phyloP scores from a whole-genome alignment of 2,888 invertebrate genomes.

The Drosophila longiperda region DNA sequence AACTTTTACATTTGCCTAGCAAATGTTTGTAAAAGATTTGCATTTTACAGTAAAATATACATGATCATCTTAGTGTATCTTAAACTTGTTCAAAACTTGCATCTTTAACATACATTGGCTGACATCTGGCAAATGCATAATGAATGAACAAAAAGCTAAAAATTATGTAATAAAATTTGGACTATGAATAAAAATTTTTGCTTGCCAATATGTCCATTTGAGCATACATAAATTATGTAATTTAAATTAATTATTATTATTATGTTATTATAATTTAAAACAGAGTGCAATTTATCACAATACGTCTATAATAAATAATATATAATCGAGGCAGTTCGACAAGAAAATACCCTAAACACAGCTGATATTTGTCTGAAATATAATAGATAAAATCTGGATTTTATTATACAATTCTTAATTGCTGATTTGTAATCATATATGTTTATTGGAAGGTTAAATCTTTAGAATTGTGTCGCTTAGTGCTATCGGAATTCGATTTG shows the following conservation, averaged over 20 bases:
- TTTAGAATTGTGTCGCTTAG: too few species aligned
- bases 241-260: background rate
- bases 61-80: background rate
- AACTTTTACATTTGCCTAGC: slow-evolving; percentile 1
- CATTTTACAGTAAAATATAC: background rate
- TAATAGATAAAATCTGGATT: background rate
- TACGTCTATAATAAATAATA: background rate
- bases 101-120: background rate
- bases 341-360: background rate
- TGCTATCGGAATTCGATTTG: background rate
- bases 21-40: background rate
- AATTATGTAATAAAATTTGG: background rate
- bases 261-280: background rate
- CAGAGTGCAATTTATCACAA: background rate
- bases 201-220: background rate
- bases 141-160: background rate
- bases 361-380: background rate
- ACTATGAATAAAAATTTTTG: background rate
- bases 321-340: background rate
- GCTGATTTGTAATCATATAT: background rate
- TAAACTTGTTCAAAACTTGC: background rate
- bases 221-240: background rate
- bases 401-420: background rate
- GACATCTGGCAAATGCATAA: background rate
- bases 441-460: too few species aligned